Percentiles rank a stretch among this genome's conserved stretches.
Conservation (phyloP, 2,113 vertebrate species). For the Sinosuthora webbiana region DNA sequence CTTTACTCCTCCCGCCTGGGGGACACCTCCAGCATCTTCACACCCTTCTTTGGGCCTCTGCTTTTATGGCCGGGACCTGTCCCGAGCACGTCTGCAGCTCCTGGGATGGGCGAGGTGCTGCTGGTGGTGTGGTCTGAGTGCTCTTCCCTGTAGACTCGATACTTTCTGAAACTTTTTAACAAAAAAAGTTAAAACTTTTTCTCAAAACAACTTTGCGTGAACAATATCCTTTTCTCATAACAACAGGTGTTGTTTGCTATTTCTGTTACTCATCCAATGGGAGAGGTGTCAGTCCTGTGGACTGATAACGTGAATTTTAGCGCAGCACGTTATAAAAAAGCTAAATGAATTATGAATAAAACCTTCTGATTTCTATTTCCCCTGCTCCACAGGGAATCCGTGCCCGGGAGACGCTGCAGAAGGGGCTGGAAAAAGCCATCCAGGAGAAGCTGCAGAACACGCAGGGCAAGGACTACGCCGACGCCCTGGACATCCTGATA, state of each 20-base stretch:
- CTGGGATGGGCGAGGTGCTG: background rate
- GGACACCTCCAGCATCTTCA: background rate
- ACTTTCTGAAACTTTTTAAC: no score
- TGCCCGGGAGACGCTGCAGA: conserved; percentile 89
- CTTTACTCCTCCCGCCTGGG: background rate
- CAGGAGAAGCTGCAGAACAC: conserved; percentile 90
- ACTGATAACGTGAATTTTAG: no score
- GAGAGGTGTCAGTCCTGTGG: no score
- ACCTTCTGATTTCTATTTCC: no score
- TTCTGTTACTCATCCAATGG: no score
- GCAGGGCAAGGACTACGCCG: conserved; percentile 91
- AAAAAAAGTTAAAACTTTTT: no score
- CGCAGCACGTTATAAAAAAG: no score
- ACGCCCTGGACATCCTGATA: conserved; percentile 92
- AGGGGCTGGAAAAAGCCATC: conserved; percentile 92
- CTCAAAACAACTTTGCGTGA: no score
- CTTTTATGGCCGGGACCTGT: background rate
- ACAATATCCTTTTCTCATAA: no score
- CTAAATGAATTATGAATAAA: no score
- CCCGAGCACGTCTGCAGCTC: background rate
- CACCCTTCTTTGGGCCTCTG: background rate
- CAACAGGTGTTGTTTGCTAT: no score
- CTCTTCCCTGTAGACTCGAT: background rate
- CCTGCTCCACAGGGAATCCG: conserved; percentile 83
- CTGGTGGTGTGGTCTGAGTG: rapidly evolving